Base-by-base conservation (phyloP, 1,140 invertebrate genomes). In the Tetragnatha versicolor region DNA sequence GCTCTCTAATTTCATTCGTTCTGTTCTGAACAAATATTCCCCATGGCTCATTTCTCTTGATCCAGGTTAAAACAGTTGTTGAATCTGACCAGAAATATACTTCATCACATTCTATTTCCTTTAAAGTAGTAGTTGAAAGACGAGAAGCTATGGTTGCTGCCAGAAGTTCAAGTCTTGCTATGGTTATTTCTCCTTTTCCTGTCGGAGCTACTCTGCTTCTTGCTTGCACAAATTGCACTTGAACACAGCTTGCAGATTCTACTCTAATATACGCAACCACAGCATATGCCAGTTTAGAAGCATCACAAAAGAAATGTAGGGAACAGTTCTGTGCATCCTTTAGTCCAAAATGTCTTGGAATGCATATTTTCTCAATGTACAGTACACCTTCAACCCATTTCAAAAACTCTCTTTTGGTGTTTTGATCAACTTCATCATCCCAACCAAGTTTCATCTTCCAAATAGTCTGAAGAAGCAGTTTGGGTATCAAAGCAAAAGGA, bases 161-260 rank as follows among this genome's bases (percentile, higher is more conserved):
- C n/a, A 63, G 29, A 39, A 79, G 35, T 31, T 65, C 55, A 10
- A 60, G 2, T 17, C 35, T 29, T 47, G 65, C 3, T 9, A 58
- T 76, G 31, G 39, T 45, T 3, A 39, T 55, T 29, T 27, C 22
- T n/a, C 9, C 31, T 45, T 61, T 76, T 33, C 73, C 6, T 37
- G 17, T 35, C 17, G 45, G 45, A 51, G 58, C 25, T 22, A 51
- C 6, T 81, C 82, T 47, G 55, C 39, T 39, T 63, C 45, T 58
- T 68, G 53, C 68, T 78, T 77, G 10, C 63, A 69, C 6, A 58
- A 72, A 25, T 31, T 42, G 70, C 75, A 31, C 76, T 73, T 31
- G 69, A 65, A 68, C 53, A 60, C n/a, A 47, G 37, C 6, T 69
- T 39, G 37, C 10, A 37, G n/a, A 10, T 33, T 68, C 37, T 1